These are phyloP conservation scores for Drosophila micromelanica DNA, from an alignment of 1,140 invertebrate genomes.

Conservation along the genomic window DNA sequence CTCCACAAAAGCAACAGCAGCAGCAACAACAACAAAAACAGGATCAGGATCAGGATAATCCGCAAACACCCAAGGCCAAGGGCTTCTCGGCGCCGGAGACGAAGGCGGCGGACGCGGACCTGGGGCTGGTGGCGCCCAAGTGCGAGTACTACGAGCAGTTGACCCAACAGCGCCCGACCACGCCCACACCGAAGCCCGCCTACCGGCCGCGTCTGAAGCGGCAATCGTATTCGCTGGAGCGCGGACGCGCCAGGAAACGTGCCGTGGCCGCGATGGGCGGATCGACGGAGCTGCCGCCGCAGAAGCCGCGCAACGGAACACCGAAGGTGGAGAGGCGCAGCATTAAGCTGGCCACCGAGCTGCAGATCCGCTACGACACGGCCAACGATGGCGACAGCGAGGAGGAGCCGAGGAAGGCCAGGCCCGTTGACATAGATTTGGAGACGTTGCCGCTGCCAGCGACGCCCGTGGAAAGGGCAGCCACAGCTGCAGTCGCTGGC, in stretches of 20 bases:
- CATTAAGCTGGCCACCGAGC: slow-evolving; percentile 77
- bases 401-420: slow-evolving; percentile 60
- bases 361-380: slow-evolving; percentile 69
- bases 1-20: slow-evolving; percentile 8
- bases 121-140: slow-evolving; percentile 73
- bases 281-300: slow-evolving; percentile 66
- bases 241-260: slow-evolving; percentile 53
- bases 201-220: slow-evolving; percentile 55
- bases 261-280: slow-evolving; percentile 14
- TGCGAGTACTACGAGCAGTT: slow-evolving; percentile 77
- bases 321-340: slow-evolving; percentile 68
- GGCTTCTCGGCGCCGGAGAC: slow-evolving; percentile 79
- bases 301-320: slow-evolving; percentile 55
- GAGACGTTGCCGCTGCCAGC: slow-evolving; percentile 66
- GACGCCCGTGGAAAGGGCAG: slow-evolving; percentile 16
- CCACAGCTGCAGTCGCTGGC: slow-evolving; percentile 43
- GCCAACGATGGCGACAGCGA: slow-evolving; percentile 66
- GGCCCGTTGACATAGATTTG: slow-evolving; percentile 54
- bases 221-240: slow-evolving; percentile 71
- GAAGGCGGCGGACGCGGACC: slow-evolving; percentile 70
- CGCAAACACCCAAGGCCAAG: slow-evolving; percentile 34
- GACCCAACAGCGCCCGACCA: slow-evolving; percentile 42
- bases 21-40: slow-evolving; percentile 1
- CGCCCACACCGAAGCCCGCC: slow-evolving; percentile 27
- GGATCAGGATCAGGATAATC: too few species aligned